A percentile compares a stretch with the other conserved stretches of the same genome.
These are phyloP conservation scores for Pterostichus madidus DNA, from an alignment of 2,888 invertebrate species.

Conservation along the genomic window DNA sequence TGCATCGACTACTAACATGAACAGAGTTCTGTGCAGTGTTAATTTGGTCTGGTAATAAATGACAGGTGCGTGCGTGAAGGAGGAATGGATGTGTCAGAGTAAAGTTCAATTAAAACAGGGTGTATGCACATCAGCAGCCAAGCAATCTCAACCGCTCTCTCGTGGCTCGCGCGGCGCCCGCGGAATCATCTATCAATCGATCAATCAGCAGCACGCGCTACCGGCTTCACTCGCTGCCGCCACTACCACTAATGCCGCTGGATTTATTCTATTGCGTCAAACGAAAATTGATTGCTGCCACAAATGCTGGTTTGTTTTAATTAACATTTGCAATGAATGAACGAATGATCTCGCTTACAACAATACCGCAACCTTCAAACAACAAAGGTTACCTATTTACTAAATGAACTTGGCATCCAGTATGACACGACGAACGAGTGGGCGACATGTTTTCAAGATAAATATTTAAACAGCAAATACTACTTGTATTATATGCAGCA, in stretches of 20 bases:
- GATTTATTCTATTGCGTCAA: conserved; percentile 46
- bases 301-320: conserved; percentile 52
- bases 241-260: conserved; percentile 18
- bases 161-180: conserved; percentile 1
- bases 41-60: conserved; percentile 1
- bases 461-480: conserved; percentile 17
- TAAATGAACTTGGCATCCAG: conserved; percentile 24
- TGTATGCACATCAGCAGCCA: conserved; percentile 25
- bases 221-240: neutral
- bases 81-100: too few relatives aligned
- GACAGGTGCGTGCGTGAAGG: neutral
- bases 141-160: conserved; percentile 9
- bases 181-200: conserved; percentile 52
- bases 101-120: too few relatives aligned
- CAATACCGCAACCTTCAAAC: neutral
- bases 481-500: neutral
- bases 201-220: conserved; percentile 48
- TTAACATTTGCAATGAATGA: conserved; percentile 44
- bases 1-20: too few relatives aligned
- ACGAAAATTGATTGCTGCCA: conserved; percentile 39
- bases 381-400: neutral
- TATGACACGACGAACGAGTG: neutral
- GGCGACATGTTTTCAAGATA: neutral
- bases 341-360: conserved; percentile 21
- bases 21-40: too few relatives aligned